phyloP scores from a whole-genome alignment of 2,797 vertebrate genomes.

The Bryconaethiops microstoma region DNA sequence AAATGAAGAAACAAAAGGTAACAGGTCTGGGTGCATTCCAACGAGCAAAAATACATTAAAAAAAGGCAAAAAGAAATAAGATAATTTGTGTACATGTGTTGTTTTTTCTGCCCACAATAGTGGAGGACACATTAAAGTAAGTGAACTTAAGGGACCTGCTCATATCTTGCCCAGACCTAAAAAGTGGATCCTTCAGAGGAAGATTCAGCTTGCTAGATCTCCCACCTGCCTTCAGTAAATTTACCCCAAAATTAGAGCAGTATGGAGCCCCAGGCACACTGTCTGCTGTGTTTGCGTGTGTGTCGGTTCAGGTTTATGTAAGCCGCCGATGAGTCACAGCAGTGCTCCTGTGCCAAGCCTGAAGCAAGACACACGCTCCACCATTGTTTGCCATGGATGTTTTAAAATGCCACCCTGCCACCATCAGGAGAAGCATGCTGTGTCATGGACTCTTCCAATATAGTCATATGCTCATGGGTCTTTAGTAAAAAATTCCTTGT shows the following conservation, averaged over 20 bases:
- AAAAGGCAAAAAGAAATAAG: background rate
- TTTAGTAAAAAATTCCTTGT: conserved; percentile 14
- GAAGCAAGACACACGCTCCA: conserved; percentile 31
- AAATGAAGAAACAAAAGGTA: conserved; percentile 21
- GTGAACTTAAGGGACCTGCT: background rate
- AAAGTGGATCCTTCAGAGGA: background rate
- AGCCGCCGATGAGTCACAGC: conserved; percentile 49
- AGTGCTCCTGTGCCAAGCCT: conserved; percentile 36
- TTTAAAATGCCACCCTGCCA: background rate
- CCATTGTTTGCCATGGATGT: conserved; percentile 1
- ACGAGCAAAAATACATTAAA: background rate
- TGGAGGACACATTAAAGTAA: background rate
- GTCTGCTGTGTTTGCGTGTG: conserved; percentile 26
- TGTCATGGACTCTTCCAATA: background rate
- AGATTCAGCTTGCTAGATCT: background rate
- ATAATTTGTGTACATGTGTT: too few relatives aligned
- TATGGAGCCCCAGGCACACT: conserved; percentile 10
- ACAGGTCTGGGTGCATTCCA: conserved; percentile 58
- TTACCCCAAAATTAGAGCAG: conserved; percentile 23
- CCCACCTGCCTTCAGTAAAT: conserved; percentile 10
- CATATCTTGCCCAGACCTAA: background rate
- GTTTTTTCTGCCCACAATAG: background rate
- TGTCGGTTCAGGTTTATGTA: conserved; percentile 48
- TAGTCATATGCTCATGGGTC: conserved; percentile 9
- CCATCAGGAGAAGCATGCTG: background rate